phyloP scores from a whole-genome alignment of 2,888 invertebrate species.

The Drosophila greeni region DNA sequence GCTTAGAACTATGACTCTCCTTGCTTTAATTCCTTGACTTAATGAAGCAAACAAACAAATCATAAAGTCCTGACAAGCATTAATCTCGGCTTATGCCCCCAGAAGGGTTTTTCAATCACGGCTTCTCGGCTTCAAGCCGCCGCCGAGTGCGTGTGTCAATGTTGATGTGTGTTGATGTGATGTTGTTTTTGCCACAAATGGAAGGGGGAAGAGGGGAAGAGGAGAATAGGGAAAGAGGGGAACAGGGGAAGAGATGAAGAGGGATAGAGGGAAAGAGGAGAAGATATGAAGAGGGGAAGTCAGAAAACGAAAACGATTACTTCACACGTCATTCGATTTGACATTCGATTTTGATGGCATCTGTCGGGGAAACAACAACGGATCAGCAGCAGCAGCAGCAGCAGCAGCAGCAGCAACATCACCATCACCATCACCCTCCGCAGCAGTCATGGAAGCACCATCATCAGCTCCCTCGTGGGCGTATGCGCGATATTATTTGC shows the following conservation, averaged over 20 bases:
- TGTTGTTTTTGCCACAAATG: constrained; percentile 8
- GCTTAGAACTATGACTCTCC: no score
- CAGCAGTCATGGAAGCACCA: not conserved
- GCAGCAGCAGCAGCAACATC: not conserved
- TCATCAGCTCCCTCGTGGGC: constrained; percentile 10
- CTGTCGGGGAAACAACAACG: constrained; percentile 24
- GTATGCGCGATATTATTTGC: constrained; percentile 31
- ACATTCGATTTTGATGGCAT: constrained; percentile 43
- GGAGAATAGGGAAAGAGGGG: no score
- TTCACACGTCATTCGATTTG: constrained; percentile 38
- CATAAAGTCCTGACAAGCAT: not conserved
- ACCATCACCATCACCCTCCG: no score
- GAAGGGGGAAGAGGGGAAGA: not conserved
- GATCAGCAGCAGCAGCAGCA: not conserved
- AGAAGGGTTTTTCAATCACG: not conserved
- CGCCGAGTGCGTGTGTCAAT: not conserved
- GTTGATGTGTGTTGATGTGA: not conserved
- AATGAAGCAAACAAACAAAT: not conserved
- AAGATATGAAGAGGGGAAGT: not conserved
- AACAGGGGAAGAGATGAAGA: not conserved
- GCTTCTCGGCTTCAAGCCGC: not conserved
- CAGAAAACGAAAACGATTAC: constrained; percentile 23
- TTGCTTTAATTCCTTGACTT: not conserved
- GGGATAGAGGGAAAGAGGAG: no score
- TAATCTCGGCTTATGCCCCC: not conserved